Conservation (phyloP, 2,797 vertebrate genomes). For the Amblyopsis hoosieri region DNA sequence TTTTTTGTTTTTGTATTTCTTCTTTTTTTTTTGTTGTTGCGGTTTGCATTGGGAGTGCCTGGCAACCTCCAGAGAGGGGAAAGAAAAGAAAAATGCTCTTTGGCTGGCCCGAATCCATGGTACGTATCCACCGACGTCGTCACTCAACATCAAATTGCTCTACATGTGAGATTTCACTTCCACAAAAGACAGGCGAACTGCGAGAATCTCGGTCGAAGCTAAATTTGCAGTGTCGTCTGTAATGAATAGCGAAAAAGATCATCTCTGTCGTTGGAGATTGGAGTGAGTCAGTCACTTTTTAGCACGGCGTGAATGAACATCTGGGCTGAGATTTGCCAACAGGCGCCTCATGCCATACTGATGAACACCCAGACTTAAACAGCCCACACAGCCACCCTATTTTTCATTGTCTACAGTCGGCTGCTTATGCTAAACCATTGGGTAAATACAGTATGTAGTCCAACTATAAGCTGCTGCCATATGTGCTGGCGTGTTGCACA, state of each 20-base stretch:
- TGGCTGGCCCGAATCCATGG: constrained; percentile 52
- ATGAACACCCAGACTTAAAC: constrained; percentile 59
- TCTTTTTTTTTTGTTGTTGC: constrained; percentile 53
- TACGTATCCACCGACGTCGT: constrained; percentile 49
- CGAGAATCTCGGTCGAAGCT: constrained; percentile 15
- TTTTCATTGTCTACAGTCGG: constrained; percentile 19
- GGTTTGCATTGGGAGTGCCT: constrained; percentile 62
- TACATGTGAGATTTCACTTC: constrained; percentile 27
- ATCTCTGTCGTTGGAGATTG: constrained; percentile 35
- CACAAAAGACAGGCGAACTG: constrained; percentile 25
- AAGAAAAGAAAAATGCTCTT: constrained; percentile 8
- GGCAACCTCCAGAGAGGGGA: constrained; percentile 49
- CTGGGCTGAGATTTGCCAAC: constrained; percentile 65
- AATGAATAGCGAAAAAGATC: constrained; percentile 28
- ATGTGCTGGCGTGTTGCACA: constrained; percentile 31
- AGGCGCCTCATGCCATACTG: constrained; percentile 55
- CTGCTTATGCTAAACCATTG: constrained; percentile 31
- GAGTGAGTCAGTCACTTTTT: constrained; percentile 40
- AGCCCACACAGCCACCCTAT: constrained; percentile 41
- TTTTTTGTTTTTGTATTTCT: constrained; percentile 51
- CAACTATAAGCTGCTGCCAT: constrained; percentile 33
- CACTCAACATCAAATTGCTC: constrained; percentile 23
- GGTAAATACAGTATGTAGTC: constrained; percentile 28
- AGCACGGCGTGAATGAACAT: constrained; percentile 57
- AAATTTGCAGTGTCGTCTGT: constrained; percentile 28